Percentiles rank a stretch among this genome's conserved stretches.
These are phyloP conservation scores for Suillia variegata DNA, from an alignment of 2,888 invertebrate genomes.

Conservation along the genomic window DNA sequence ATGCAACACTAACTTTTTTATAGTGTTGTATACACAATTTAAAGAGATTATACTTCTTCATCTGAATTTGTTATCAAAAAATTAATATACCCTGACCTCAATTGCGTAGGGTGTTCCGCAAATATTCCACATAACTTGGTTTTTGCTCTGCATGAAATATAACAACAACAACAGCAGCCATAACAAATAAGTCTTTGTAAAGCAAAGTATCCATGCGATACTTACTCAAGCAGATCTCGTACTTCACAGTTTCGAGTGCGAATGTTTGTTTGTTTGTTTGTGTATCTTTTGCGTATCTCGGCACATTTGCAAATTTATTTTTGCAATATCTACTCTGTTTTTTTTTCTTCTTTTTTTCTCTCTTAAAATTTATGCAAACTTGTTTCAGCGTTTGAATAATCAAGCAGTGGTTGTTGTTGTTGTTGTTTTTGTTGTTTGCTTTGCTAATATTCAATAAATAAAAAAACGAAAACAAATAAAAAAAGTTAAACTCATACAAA, in stretches of 20 bases:
- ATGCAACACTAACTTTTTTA: too few relatives aligned
- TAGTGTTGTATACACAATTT: too few relatives aligned
- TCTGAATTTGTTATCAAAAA: too few relatives aligned
- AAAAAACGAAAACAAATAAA: constrained; percentile 4
- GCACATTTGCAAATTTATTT: constrained; percentile 24
- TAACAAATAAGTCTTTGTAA: background rate
- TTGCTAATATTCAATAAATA: constrained; percentile 13
- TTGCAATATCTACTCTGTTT: constrained; percentile 1
- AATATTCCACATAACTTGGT: background rate
- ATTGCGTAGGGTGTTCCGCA: too few relatives aligned
- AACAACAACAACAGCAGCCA: too few relatives aligned
- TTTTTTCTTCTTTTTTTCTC: constrained; percentile 15
- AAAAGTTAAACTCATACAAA: background rate
- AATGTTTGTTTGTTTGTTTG: constrained; percentile 23
- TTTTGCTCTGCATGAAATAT: background rate
- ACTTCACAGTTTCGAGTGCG: constrained; percentile 35
- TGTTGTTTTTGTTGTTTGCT: constrained; percentile 10
- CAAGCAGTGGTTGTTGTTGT: constrained; percentile 7
- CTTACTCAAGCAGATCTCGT: constrained; percentile 35
- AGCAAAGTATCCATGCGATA: constrained; percentile 39
- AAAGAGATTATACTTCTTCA: too few relatives aligned
- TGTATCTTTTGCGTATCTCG: constrained; percentile 14
- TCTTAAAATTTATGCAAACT: constrained; percentile 23
- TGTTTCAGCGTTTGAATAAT: constrained; percentile 19
- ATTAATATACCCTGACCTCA: background rate